Base-by-base conservation (phyloP, 2,797 vertebrate species). In the Alosa sapidissima region DNA sequence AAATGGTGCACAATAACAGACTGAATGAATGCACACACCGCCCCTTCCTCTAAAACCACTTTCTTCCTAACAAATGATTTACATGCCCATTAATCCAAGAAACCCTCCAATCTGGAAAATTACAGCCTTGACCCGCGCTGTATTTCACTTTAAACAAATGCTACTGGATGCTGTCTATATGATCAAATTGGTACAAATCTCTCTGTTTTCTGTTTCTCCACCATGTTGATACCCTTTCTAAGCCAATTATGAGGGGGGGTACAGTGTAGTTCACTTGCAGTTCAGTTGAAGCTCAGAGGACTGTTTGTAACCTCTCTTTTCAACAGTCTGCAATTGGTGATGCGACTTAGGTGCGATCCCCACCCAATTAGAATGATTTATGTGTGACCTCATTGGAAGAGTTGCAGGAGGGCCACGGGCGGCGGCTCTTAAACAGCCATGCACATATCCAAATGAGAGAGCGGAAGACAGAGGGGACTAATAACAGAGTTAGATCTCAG, bases 331-430 rank as follows among this genome's bases (percentile, higher is more conserved):
- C 96, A 96, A 96, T 96, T 95, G 96, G 96, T 97, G 97, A 96
- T 96, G 96, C 93, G 93, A 96, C 96, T 95, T 95, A 94, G 95
- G 96, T 96, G 96, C 95, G 91, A 91, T 91, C 90, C 94, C 96
- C 88, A 89, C 93, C 97, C 96, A 97, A 97, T 98, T 98, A 98
- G 96, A 96, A 96, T 98, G 97, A 98, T 98, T 97, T 96, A 97
- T 97, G 96, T 94, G 94, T 94, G 94, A 97, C 95, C 96, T 96
- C 95, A 96, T 96, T 96, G 95, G 96, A 97, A 95, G 96, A 97
- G 96, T 96, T 93, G 95, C 96, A 95, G 89, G 89, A 88, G 89
- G 88, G 89, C 89, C 82, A 87, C 41, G 47, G 72, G 72, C 72
- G 16, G 72, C 78, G 72, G 81, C 75, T 87, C 83, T 81, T 78